Evolutionary conservation across 2,113 vertebrate genomes (phyloP).

Genomic region (Forbesichthys papilliferus): DNA sequence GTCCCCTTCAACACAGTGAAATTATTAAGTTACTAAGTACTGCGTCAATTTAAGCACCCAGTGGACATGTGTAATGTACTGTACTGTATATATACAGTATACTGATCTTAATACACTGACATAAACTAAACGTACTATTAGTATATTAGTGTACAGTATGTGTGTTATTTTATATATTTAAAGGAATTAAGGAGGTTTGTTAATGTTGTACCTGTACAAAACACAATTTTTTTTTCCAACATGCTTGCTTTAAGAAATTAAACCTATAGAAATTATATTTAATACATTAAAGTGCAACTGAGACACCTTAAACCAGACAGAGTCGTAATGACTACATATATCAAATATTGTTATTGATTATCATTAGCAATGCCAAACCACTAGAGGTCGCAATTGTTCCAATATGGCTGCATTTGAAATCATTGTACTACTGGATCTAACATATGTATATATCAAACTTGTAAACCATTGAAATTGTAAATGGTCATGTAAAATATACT

Average conservation of each 20-base stretch:
- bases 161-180: too few relatives aligned
- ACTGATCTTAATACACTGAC: too few relatives aligned
- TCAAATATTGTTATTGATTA: neutral
- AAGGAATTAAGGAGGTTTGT: too few relatives aligned
- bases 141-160: too few relatives aligned
- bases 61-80: neutral
- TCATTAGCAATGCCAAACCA: slow-evolving; percentile 3
- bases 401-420: slow-evolving; percentile 11
- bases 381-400: slow-evolving; percentile 36
- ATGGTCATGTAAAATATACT: too few relatives aligned
- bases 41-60: neutral
- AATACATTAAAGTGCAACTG: neutral
- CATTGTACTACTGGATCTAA: neutral
- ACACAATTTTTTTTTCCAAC: too few relatives aligned
- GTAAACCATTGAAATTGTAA: too few relatives aligned
- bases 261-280: neutral
- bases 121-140: too few relatives aligned
- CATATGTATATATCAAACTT: neutral
- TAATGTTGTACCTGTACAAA: too few relatives aligned
- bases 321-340: neutral
- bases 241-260: too few relatives aligned
- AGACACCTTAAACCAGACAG: neutral
- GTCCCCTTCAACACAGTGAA: slow-evolving; percentile 34
- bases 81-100: neutral
- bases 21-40: neutral